phyloP scores from a whole-genome alignment of 2,888 invertebrate genomes.

The Volucella inflata region DNA sequence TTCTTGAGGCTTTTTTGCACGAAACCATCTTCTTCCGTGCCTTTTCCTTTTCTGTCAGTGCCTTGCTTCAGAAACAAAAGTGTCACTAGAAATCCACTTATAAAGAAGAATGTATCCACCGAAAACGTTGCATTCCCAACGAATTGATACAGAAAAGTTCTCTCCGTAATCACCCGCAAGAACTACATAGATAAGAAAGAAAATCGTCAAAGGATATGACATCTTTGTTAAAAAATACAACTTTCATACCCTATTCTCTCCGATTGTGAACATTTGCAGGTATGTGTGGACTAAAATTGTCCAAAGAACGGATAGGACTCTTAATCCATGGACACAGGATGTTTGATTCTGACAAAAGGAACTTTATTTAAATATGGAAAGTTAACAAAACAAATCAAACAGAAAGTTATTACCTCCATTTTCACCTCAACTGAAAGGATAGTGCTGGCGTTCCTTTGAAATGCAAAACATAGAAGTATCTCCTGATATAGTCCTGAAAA shows the following conservation, averaged over 20 bases:
- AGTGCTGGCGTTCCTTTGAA: slow-evolving; percentile 89
- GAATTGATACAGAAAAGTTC: slow-evolving; percentile 91
- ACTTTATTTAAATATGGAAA: slow-evolving; percentile 48
- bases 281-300: slow-evolving; percentile 94
- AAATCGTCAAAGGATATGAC: background rate
- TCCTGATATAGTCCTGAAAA: slow-evolving; percentile 81
- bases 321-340: slow-evolving; percentile 90
- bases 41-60: slow-evolving; percentile 80
- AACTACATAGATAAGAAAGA: slow-evolving; percentile 83
- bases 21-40: slow-evolving; percentile 79
- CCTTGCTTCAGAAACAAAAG: slow-evolving; percentile 88
- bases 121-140: slow-evolving; percentile 94
- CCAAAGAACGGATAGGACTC: slow-evolving; percentile 92
- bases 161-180: slow-evolving; percentile 89
- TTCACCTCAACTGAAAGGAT: slow-evolving; percentile 88
- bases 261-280: slow-evolving; percentile 91
- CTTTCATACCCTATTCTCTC: slow-evolving; percentile 85
- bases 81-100: slow-evolving; percentile 91
- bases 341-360: slow-evolving; percentile 86
- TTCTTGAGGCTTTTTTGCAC: slow-evolving; percentile 78
- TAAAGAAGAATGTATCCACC: slow-evolving; percentile 94
- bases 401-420: slow-evolving; percentile 79
- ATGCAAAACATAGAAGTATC: slow-evolving; percentile 90
- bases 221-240: background rate
- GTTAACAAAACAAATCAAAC: slow-evolving; percentile 2